A percentile compares a stretch with the other conserved stretches of the same genome.
These are phyloP conservation scores for Lepidothrix coronata DNA, from an alignment of 2,113 vertebrate genomes.

Conservation along the genomic window DNA sequence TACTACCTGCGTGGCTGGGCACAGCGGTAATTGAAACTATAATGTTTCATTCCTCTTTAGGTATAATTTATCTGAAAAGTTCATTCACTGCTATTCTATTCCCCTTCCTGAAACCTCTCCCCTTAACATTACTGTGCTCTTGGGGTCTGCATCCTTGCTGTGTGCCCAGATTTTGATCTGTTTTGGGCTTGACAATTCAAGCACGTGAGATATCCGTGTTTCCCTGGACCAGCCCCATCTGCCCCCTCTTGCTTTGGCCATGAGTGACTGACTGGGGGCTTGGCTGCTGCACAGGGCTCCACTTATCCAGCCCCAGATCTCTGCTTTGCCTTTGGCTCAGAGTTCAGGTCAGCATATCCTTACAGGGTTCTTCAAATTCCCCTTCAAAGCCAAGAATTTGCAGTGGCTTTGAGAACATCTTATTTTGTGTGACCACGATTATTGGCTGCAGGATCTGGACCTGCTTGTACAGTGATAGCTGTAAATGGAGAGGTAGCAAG, in stretches of 20 bases:
- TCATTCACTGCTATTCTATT: not conserved
- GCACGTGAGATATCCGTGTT: rapidly evolving
- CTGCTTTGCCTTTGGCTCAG: not conserved
- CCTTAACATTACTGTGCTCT: not conserved
- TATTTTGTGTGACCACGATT: not conserved
- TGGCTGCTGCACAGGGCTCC: not conserved
- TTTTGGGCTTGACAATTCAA: not conserved
- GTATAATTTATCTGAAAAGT: conserved; percentile 64
- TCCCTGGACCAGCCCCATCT: not conserved
- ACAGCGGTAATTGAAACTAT: conserved; percentile 66
- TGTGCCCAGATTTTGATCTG: not conserved
- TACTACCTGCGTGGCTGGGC: conserved; percentile 67
- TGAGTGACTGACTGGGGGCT: rapidly evolving
- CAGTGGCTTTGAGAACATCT: not conserved
- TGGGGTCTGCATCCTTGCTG: not conserved
- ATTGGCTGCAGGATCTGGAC: not conserved
- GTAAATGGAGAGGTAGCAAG: not conserved
- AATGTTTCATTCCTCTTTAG: conserved; percentile 64
- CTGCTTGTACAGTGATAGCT: not conserved
- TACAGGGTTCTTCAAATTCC: not conserved
- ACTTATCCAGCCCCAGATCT: not conserved
- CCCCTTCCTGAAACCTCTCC: not conserved
- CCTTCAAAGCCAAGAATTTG: not conserved
- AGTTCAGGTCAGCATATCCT: not conserved
- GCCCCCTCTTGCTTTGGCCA: not conserved